Conservation (phyloP, 2,888 invertebrate genomes). For the Tinea semifulvella region DNA sequence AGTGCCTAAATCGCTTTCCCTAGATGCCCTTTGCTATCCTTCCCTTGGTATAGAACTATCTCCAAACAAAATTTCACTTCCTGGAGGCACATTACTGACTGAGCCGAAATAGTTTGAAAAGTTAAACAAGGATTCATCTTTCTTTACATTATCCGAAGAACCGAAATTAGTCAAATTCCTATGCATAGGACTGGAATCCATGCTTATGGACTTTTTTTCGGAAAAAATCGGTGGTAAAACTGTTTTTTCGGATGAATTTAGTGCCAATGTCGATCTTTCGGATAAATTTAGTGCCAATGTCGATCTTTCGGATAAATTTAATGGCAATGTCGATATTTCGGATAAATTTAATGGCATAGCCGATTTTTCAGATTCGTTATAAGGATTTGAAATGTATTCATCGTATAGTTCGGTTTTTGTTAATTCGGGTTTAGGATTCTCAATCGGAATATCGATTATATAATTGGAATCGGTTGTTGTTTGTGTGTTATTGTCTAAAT, state of each 20-base stretch:
- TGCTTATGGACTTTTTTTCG: slow-evolving; percentile 43
- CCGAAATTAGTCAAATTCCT: slow-evolving; percentile 49
- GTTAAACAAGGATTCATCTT: slow-evolving; percentile 57
- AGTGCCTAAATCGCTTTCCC: slow-evolving; percentile 39
- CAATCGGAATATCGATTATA: slow-evolving; percentile 9
- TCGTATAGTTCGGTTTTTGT: slow-evolving; percentile 52
- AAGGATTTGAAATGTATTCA: slow-evolving; percentile 67
- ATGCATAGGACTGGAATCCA: slow-evolving; percentile 51
- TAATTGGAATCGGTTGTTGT: slow-evolving; percentile 18
- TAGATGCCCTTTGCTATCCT: slow-evolving; percentile 35
- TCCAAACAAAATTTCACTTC: slow-evolving; percentile 62
- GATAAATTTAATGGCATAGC: slow-evolving; percentile 26
- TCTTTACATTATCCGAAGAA: slow-evolving; percentile 47
- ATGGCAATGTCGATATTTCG: slow-evolving; percentile 33
- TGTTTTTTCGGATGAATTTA: slow-evolving; percentile 25
- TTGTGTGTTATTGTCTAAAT: not conserved
- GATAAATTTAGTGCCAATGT: slow-evolving; percentile 14
- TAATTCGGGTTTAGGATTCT: slow-evolving; percentile 16
- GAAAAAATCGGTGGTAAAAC: slow-evolving; percentile 22
- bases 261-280: slow-evolving; percentile 19
- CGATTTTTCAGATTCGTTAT: slow-evolving; percentile 43
- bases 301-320: slow-evolving; percentile 37
- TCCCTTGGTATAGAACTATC: no score
- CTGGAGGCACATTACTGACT: slow-evolving; percentile 61
- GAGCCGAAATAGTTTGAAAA: slow-evolving; percentile 73